These are phyloP conservation scores for Nycteola revayana DNA, from an alignment of 2,888 invertebrate genomes.

Conservation along the genomic window DNA sequence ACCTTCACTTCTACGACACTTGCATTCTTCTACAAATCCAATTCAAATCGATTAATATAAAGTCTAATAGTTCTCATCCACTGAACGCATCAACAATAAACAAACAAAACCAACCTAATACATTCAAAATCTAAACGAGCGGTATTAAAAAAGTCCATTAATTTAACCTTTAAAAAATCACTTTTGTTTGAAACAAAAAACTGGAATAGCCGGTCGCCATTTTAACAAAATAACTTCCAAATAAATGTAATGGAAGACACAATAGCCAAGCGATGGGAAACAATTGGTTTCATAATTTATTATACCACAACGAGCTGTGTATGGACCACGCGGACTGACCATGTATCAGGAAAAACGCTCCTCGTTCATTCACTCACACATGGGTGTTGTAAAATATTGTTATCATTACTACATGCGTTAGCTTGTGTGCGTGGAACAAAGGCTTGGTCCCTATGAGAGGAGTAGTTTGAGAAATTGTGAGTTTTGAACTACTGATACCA, in stretches of 20 bases:
- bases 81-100: no score
- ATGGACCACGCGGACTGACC: conserved; percentile 41
- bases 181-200: conserved; percentile 28
- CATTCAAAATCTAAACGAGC: no score
- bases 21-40: no score
- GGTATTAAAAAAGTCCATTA: conserved; percentile 9
- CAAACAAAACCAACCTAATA: no score
- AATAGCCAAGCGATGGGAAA: conserved; percentile 60
- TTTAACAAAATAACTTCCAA: conserved; percentile 44
- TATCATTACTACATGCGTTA: no score
- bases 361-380: conserved; percentile 26
- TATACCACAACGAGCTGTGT: conserved; percentile 46
- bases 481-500: no score
- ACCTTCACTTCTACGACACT: no score
- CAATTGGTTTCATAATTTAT: conserved; percentile 70
- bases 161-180: conserved; percentile 26
- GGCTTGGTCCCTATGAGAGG: no score
- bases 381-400: conserved; percentile 35
- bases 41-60: no score
- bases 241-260: conserved; percentile 47
- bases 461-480: no score
- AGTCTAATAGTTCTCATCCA: no score
- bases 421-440: no score
- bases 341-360: conserved; percentile 22
- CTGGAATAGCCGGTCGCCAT: conserved; percentile 30